A percentile compares a stretch with the other conserved stretches of the same genome.
phyloP scores from a whole-genome alignment of 2,113 vertebrate species.

The Planiliza haematocheilus region DNA sequence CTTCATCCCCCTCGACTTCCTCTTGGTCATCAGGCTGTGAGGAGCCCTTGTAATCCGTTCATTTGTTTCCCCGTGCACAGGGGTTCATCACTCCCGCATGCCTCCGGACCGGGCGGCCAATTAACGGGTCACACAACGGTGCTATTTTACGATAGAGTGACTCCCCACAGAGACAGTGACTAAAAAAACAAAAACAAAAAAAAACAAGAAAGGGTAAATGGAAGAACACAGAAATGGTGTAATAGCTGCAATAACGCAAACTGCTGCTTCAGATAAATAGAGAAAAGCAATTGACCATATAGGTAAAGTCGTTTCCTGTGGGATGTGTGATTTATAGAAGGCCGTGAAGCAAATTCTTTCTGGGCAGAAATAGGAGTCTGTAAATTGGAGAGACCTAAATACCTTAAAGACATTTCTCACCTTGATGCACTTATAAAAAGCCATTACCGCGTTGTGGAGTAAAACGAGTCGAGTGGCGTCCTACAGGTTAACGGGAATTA shows the following conservation, averaged over 20 bases:
- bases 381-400: conserved; percentile 9
- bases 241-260: conserved; percentile 16
- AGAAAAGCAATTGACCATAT: conserved; percentile 18
- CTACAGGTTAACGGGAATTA: conserved; percentile 32
- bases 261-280: not conserved
- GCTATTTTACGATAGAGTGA: conserved; percentile 42
- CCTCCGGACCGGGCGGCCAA: conserved; percentile 58
- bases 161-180: conserved; percentile 24
- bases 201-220: conserved; percentile 22
- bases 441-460: conserved; percentile 14
- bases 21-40: conserved; percentile 61
- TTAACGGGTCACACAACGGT: conserved; percentile 65
- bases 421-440: conserved; percentile 29
- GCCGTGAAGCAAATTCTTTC: not conserved
- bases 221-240: not conserved
- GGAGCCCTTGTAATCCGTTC: conserved; percentile 44
- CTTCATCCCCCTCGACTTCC: conserved; percentile 73
- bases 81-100: conserved; percentile 41
- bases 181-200: conserved; percentile 4
- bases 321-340: not conserved
- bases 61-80: conserved; percentile 41
- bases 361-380: too few relatives aligned
- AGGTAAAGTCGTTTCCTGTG: conserved; percentile 6
- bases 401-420: conserved; percentile 10
- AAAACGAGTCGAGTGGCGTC: conserved; percentile 25